Conservation (phyloP, 1,140 invertebrate species). For the Pogonus chalceus region DNA sequence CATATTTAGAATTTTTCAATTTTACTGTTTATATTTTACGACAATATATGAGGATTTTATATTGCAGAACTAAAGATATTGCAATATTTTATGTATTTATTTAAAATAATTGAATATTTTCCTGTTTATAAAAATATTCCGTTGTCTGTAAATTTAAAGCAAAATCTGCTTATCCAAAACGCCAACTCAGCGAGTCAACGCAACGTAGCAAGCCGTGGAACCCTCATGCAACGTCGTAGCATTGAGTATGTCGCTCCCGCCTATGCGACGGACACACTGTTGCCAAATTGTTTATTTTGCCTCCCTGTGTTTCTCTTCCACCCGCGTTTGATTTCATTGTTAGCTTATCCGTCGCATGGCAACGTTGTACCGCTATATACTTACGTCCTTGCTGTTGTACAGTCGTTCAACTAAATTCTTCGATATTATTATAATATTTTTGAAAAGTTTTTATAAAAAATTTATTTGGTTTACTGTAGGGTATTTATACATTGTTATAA, state of each 20-base stretch:
- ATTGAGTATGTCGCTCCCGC: not conserved
- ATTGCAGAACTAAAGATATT: too few species aligned
- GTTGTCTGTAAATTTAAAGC: too few species aligned
- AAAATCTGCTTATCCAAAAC: too few species aligned
- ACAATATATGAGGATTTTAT: too few species aligned
- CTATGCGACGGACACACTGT: not conserved
- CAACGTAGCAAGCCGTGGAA: not conserved
- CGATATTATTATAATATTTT: not conserved
- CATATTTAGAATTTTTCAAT: too few species aligned
- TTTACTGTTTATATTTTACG: too few species aligned
- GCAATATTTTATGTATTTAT: too few species aligned
- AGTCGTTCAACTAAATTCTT: not conserved
- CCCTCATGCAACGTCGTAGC: not conserved
- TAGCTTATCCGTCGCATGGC: not conserved
- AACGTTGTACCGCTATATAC: not conserved
- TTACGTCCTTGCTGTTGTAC: not conserved
- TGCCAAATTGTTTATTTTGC: not conserved
- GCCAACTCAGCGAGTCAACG: not conserved
- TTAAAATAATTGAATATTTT: too few species aligned
- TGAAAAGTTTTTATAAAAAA: too few species aligned
- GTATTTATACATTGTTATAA: slow-evolving; percentile 8
- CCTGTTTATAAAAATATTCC: too few species aligned
- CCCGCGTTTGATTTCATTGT: not conserved
- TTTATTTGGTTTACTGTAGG: not conserved
- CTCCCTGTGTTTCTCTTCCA: not conserved